Conservation (phyloP, 1,140 invertebrate genomes). For the Atta colombica region DNA sequence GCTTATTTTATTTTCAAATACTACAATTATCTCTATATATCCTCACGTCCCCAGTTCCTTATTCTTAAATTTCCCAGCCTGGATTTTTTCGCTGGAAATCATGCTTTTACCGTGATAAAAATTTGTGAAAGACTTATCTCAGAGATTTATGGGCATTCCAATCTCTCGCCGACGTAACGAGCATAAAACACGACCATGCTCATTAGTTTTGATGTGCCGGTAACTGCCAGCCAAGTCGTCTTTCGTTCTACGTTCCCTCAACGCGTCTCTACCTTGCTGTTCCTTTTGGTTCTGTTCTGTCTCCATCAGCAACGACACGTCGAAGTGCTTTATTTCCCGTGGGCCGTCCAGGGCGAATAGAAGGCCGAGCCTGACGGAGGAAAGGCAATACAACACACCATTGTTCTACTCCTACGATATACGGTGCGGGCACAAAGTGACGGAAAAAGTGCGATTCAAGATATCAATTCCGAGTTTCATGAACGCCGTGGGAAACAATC, state of each 20-base stretch:
- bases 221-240: constrained; percentile 51
- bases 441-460: constrained; percentile 30
- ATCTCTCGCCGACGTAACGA: constrained; percentile 51
- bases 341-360: constrained; percentile 48
- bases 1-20: constrained; percentile 13
- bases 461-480: constrained; percentile 39
- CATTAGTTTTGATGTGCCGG: constrained; percentile 62
- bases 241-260: constrained; percentile 5
- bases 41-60: not conserved
- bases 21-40: not conserved
- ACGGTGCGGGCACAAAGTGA: constrained; percentile 8
- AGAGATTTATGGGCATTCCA: constrained; percentile 48
- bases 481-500: constrained; percentile 11
- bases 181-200: constrained; percentile 60
- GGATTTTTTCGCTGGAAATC: constrained; percentile 43
- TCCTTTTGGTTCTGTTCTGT: constrained; percentile 53
- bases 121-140: constrained; percentile 54
- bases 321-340: constrained; percentile 63
- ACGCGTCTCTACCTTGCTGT: not conserved
- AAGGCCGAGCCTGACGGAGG: constrained; percentile 32
- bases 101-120: constrained; percentile 45
- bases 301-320: constrained; percentile 60
- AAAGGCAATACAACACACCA: constrained; percentile 35
- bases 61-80: constrained; percentile 26
- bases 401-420: constrained; percentile 17